Conservation (phyloP, 1,140 invertebrate genomes). For the Homalodisca vitripennis region DNA sequence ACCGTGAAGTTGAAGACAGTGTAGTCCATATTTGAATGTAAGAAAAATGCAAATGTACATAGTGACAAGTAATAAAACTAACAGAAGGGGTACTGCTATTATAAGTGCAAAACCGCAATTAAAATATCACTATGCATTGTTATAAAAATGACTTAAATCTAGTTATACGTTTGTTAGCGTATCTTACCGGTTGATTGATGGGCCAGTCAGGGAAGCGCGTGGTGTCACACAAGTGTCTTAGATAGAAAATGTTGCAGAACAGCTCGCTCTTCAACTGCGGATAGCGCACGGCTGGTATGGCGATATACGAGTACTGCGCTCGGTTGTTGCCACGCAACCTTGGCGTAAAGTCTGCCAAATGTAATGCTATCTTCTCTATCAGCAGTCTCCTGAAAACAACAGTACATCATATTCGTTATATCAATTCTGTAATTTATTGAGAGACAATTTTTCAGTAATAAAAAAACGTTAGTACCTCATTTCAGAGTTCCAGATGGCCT, state of each 20-base stretch:
- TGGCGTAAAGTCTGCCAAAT: slow-evolving; percentile 96
- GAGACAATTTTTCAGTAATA: too few relatives aligned
- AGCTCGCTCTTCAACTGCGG: slow-evolving; percentile 94
- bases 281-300: slow-evolving; percentile 94
- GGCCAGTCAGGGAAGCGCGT: slow-evolving; percentile 94
- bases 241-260: slow-evolving; percentile 99
- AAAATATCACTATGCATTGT: too few relatives aligned
- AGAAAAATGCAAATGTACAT: too few relatives aligned
- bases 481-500: slow-evolving; percentile 93
- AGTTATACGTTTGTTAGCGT: too few relatives aligned
- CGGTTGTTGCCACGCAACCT: slow-evolving; percentile 90
- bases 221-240: slow-evolving; percentile 93
- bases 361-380: slow-evolving; percentile 94
- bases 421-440: too few relatives aligned
- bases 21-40: too few relatives aligned
- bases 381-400: slow-evolving; percentile 77
- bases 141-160: too few relatives aligned
- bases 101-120: too few relatives aligned
- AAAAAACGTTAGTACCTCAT: too few relatives aligned
- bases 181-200: slow-evolving; percentile 86
- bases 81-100: too few relatives aligned
- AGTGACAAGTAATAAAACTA: too few relatives aligned
- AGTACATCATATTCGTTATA: background rate
- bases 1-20: too few relatives aligned
- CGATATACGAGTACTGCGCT: slow-evolving; percentile 95